These are phyloP conservation scores for Morpho achilles DNA, from an alignment of 2,888 invertebrate genomes.

Conservation along the genomic window DNA sequence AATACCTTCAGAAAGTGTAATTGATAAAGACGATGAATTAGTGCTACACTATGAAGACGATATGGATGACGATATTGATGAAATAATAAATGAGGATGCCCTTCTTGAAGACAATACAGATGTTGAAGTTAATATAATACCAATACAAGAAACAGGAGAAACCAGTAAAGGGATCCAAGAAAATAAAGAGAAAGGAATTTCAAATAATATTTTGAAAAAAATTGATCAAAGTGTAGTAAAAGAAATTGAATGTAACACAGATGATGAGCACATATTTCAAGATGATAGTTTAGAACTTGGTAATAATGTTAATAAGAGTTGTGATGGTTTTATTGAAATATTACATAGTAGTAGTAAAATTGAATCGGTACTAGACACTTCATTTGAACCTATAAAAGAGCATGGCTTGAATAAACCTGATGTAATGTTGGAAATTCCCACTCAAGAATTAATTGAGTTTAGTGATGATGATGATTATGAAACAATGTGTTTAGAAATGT, in stretches of 20 bases:
- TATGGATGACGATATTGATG: conserved; percentile 27
- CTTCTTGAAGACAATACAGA: conserved; percentile 26
- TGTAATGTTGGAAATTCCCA: conserved; percentile 63
- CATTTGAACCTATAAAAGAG: conserved; percentile 20
- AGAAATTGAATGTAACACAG: no score
- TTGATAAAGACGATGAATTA: neutral
- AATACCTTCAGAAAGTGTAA: no score
- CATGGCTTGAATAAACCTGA: conserved; percentile 55
- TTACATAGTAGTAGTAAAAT: no score
- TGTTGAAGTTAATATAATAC: conserved; percentile 1
- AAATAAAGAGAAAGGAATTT: no score
- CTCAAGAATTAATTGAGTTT: conserved; percentile 46
- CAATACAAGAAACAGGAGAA: no score
- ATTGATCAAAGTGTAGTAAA: no score
- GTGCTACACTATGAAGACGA: conserved; percentile 46
- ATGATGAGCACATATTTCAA: no score
- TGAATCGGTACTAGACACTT: neutral
- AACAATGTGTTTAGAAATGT: conserved; percentile 25
- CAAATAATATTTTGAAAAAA: no score
- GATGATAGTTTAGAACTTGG: no score
- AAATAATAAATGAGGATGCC: conserved; percentile 21
- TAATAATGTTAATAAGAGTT: no score
- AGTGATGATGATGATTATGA: conserved; percentile 36
- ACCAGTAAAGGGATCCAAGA: no score
- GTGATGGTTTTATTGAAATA: no score